A percentile compares a stretch with the other conserved stretches of the same genome.
Conservation (phyloP, 2,888 invertebrate species). For the Drosophila peninsularis region DNA sequence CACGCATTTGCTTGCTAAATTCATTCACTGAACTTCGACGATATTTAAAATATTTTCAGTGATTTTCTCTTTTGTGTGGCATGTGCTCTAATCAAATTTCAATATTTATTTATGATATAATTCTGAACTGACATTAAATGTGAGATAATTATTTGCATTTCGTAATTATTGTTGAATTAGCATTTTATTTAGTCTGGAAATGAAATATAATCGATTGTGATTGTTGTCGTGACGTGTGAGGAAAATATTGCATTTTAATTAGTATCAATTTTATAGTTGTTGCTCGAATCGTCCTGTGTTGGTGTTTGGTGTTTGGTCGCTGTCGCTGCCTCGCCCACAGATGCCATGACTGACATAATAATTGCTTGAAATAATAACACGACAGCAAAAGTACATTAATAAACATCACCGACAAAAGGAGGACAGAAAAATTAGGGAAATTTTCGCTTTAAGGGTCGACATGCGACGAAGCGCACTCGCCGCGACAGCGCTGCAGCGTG, state of each 20-base stretch:
- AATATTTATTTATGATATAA: not conserved
- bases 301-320: constrained; percentile 10
- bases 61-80: not conserved
- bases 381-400: constrained; percentile 67
- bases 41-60: not conserved
- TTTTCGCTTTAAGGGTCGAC: constrained; percentile 35
- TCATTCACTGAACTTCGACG: too few species aligned
- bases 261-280: constrained; percentile 27
- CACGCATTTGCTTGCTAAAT: too few species aligned
- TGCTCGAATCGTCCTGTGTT: constrained; percentile 23
- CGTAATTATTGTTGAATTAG: constrained; percentile 1
- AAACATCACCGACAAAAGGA: constrained; percentile 51
- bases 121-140: constrained; percentile 39
- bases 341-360: constrained; percentile 55
- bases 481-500: constrained; percentile 17
- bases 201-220: constrained; percentile 38
- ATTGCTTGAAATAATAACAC: constrained; percentile 72
- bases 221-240: constrained; percentile 38
- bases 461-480: constrained; percentile 68
- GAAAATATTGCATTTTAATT: constrained; percentile 51
- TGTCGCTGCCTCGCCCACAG: constrained; percentile 30
- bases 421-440: constrained; percentile 41
- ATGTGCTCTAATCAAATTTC: not conserved
- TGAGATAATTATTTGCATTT: constrained; percentile 15
- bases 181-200: constrained; percentile 15